Conservation (phyloP, 2,113 vertebrate species). For the Heterocephalus glaber region DNA sequence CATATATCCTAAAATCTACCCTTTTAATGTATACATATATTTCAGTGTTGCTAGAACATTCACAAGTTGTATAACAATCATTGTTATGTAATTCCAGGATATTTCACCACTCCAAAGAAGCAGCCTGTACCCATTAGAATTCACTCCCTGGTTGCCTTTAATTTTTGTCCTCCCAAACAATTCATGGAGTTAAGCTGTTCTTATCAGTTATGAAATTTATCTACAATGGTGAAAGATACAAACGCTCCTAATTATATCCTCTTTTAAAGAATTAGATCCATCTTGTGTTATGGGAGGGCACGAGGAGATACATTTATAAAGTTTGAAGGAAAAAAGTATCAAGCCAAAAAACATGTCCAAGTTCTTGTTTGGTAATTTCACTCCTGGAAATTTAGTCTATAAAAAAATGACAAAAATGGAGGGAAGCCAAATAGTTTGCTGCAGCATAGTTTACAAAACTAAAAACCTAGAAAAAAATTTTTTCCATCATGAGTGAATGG, state of each 20-base stretch:
- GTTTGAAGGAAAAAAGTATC: neutral
- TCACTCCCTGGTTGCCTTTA: neutral
- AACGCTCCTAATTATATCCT: neutral
- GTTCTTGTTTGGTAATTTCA: slow-evolving; percentile 11
- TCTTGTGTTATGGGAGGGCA: neutral
- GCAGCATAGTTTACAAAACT: neutral
- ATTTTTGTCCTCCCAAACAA: neutral
- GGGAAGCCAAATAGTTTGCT: neutral
- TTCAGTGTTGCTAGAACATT: neutral
- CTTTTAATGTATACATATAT: neutral
- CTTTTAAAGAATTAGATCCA: slow-evolving; percentile 4
- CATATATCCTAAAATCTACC: neutral
- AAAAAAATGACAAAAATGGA: neutral
- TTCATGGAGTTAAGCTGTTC: neutral
- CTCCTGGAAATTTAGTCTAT: neutral
- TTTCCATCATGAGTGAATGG: neutral
- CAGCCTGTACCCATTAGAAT: neutral
- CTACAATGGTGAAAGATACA: neutral
- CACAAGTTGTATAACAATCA: neutral
- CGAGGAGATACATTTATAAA: neutral
- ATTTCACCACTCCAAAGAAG: neutral
- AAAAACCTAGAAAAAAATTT: neutral
- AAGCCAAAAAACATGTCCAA: neutral
- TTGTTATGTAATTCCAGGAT: neutral
- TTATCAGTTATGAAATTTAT: neutral